Base-by-base conservation (phyloP, 2,888 invertebrate genomes). In the Melinaea marsaeus region DNA sequence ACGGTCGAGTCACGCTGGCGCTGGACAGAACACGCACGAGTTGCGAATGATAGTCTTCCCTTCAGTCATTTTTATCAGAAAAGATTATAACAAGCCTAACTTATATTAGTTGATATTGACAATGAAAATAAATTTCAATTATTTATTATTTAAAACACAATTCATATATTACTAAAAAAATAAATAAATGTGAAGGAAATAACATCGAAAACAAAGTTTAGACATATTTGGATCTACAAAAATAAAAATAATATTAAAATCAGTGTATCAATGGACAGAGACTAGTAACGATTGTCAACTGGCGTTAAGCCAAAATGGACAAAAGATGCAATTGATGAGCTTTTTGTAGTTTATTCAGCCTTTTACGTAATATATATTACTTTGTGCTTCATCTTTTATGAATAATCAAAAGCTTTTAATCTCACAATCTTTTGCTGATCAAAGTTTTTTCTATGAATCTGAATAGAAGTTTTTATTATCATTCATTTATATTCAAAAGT, bases 11-110 rank as follows among this genome's bases (percentile, higher is more conserved):
- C 22, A 22, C 32, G n/a, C 32, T 51, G 51, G 51, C 51, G 22
- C 1, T 32, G 7, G 51, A 32, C 51, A 51, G 32, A 51, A 32
- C 32, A 11, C 51, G 51, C 51, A 32, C 51, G 32, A 51, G 32
- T 51, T 51, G 51, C 51, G 32, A 51, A 32, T 51, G 7, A 51
- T 51, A 51, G 32, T 42, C 42, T 42, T 7, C 9, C 51, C 51
- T 51, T 51, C 32, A 51, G 1, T 51, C 11, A 6, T 32, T 32
- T 51, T 51, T 51, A 51, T 7, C 51, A 32, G 32, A 7, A 22
- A 0, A 51, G 5, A 32, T 51, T 51, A 51, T 32, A 51, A n/a
- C 3, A 3, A 32, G 7, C 9, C 7, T 51, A 22, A 22, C 22
- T 51, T 51, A 9, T 1, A 9, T 42, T 42, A 9, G 51, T 51